Evolutionary conservation across 1,140 invertebrate genomes (phyloP).

Genomic region (Heliconius congener): DNA sequence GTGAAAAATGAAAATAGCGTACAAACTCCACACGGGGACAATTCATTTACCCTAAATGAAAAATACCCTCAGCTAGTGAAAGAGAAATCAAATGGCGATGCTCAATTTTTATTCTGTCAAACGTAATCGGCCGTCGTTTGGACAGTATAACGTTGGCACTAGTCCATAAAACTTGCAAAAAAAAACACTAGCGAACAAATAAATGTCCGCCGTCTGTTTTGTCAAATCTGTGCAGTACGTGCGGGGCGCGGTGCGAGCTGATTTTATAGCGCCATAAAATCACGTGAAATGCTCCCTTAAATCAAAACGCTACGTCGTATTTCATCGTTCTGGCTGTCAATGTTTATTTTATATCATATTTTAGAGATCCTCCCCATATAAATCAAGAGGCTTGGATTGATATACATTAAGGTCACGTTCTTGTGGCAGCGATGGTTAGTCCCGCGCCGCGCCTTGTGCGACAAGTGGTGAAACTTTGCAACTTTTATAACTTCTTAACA

Average conservation of each 20-base stretch:
- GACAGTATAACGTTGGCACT: constrained; percentile 60
- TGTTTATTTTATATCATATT: constrained; percentile 82
- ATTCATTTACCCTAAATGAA: constrained; percentile 34
- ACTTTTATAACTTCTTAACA: constrained; percentile 29
- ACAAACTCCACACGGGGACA: constrained; percentile 4
- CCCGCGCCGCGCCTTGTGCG: constrained; percentile 48
- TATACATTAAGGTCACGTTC: constrained; percentile 79
- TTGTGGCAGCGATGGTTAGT: constrained; percentile 72
- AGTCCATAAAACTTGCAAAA: constrained; percentile 79
- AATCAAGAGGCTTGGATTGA: constrained; percentile 73
- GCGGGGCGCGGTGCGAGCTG: constrained; percentile 59
- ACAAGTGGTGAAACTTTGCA: constrained; percentile 57
- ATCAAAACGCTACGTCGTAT: constrained; percentile 78
- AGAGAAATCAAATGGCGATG: constrained; percentile 45
- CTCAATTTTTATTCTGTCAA: constrained; percentile 55
- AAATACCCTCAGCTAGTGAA: constrained; percentile 35
- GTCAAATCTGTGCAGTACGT: constrained; percentile 79
- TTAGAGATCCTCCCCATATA: constrained; percentile 77
- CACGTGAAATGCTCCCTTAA: constrained; percentile 78
- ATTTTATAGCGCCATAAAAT: constrained; percentile 80
- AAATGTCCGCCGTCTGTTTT: constrained; percentile 80
- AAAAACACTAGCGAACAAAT: constrained; percentile 73
- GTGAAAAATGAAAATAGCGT: constrained; percentile 6
- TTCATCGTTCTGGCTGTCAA: constrained; percentile 81
- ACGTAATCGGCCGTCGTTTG: constrained; percentile 49